Evolutionary conservation across 2,113 vertebrate genomes (phyloP).

Genomic region (Elgaria multicarinata): DNA sequence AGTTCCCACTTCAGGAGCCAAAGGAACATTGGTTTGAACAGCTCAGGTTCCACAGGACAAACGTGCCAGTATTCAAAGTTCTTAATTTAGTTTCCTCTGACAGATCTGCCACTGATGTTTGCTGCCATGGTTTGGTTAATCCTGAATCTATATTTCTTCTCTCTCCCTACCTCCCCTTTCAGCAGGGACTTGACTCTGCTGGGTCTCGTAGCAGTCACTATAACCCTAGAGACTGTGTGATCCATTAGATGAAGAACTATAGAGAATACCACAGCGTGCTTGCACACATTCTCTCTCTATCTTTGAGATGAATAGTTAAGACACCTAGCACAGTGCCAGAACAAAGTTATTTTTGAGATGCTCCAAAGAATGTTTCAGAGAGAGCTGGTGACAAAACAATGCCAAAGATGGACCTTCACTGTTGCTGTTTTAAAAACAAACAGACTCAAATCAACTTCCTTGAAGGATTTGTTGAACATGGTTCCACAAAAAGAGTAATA

Average conservation of each 20-base stretch:
- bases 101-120: neutral
- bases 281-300: neutral
- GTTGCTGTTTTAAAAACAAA: neutral
- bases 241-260: neutral
- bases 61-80: neutral
- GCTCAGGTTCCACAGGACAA: neutral
- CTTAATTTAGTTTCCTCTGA: no score
- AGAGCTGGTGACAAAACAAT: neutral
- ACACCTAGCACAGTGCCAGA: neutral
- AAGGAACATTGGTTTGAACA: neutral
- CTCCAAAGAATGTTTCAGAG: neutral
- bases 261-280: neutral
- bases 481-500: neutral
- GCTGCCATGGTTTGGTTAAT: neutral
- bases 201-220: neutral
- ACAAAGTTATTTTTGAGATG: neutral
- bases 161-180: neutral
- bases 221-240: neutral
- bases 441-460: neutral
- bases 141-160: no score
- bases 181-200: neutral
- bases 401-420: neutral
- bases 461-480: neutral
- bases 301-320: neutral
- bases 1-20: neutral